Conservation (phyloP, 1,140 invertebrate species). For the Vollenhovia emeryi region DNA sequence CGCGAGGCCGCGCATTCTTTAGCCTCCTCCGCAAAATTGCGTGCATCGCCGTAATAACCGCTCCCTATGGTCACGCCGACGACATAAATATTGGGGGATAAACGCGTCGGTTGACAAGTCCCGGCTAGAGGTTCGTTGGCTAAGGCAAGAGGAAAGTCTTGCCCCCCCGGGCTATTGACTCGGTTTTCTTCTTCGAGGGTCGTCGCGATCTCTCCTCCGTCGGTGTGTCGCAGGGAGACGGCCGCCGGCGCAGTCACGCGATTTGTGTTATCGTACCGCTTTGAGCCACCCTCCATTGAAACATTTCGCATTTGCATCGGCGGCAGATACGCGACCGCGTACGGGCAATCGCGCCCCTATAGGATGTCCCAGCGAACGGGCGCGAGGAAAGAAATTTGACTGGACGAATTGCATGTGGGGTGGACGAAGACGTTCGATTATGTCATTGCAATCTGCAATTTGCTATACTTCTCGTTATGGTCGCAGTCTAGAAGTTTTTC, state of each 20-base stretch:
- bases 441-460: constrained; percentile 52
- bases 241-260: constrained; percentile 74
- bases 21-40: constrained; percentile 55
- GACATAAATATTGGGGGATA: constrained; percentile 78
- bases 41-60: constrained; percentile 68
- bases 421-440: constrained; percentile 60
- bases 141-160: constrained; percentile 14
- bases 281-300: constrained; percentile 71
- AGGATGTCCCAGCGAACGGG: background rate
- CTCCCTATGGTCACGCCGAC: constrained; percentile 31
- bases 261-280: constrained; percentile 79
- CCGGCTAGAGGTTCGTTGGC: background rate
- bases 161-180: background rate
- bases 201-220: constrained; percentile 5
- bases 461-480: constrained; percentile 21
- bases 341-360: constrained; percentile 42
- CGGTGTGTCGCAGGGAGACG: constrained; percentile 38
- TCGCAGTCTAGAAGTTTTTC: constrained; percentile 29
- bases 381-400: background rate
- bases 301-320: constrained; percentile 71
- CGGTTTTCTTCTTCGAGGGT: constrained; percentile 29
- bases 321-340: constrained; percentile 4
- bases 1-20: background rate
- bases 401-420: background rate
- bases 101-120: constrained; percentile 67